These are phyloP conservation scores for Orius insidiosus DNA, from an alignment of 1,140 invertebrate genomes.

Conservation along the genomic window DNA sequence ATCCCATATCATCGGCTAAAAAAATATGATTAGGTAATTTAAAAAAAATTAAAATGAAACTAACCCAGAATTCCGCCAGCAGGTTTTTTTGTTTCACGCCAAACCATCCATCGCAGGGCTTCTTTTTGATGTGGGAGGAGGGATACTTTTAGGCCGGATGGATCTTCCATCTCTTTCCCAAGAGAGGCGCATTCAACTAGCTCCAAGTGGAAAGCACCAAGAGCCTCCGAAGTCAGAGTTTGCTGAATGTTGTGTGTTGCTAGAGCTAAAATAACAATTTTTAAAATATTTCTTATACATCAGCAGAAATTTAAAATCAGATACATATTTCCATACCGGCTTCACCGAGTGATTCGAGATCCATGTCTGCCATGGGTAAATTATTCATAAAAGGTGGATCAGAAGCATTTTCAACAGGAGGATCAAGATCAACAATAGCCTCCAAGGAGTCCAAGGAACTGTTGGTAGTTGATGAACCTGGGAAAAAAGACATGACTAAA, in stretches of 20 bases:
- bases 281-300: slow-evolving; percentile 10
- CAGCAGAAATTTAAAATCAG: no score
- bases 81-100: slow-evolving; percentile 71
- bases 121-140: slow-evolving; percentile 77
- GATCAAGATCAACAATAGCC: no score
- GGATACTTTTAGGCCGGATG: slow-evolving; percentile 40
- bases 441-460: no score
- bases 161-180: slow-evolving; percentile 37
- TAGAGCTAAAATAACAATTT: slow-evolving; percentile 30
- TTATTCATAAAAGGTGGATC: no score
- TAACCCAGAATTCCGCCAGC: slow-evolving; percentile 55
- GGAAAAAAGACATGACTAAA: no score
- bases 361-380: slow-evolving; percentile 5
- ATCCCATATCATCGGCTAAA: slow-evolving; percentile 85
- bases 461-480: no score
- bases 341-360: slow-evolving; percentile 9
- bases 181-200: slow-evolving; percentile 44
- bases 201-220: slow-evolving; percentile 55
- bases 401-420: no score
- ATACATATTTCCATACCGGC: slow-evolving; percentile 9
- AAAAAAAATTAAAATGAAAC: slow-evolving; percentile 13
- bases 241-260: slow-evolving; percentile 40
- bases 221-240: slow-evolving; percentile 47
- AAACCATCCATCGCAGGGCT: slow-evolving; percentile 73
- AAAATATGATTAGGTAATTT: slow-evolving; percentile 21